Percentiles rank a stretch among this genome's conserved stretches.
Conservation (phyloP, 2,888 invertebrate genomes). For the Clusia tigrina region DNA sequence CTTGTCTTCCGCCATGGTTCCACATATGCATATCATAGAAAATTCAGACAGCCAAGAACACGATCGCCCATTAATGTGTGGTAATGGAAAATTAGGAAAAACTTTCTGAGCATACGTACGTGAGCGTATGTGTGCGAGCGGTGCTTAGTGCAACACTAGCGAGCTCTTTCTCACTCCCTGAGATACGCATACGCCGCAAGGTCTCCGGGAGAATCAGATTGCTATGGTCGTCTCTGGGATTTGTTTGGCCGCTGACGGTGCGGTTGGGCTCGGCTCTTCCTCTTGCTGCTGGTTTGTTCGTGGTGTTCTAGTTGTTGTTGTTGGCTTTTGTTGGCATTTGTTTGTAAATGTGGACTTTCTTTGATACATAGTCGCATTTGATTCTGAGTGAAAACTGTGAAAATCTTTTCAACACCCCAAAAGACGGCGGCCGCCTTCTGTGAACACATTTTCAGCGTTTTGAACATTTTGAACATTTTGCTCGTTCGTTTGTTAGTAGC, state of each 20-base stretch:
- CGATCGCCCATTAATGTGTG: slow-evolving; percentile 6
- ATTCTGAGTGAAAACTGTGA: slow-evolving; percentile 29
- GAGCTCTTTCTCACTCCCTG: background rate
- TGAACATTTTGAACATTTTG: too few relatives aligned
- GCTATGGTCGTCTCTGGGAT: slow-evolving; percentile 8
- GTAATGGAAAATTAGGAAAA: background rate
- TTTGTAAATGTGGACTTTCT: too few relatives aligned
- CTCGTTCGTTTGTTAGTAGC: slow-evolving; percentile 7
- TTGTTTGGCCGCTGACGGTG: background rate
- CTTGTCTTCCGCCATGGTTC: too few relatives aligned
- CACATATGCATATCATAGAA: background rate
- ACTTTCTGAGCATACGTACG: background rate
- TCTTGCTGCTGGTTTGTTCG: background rate
- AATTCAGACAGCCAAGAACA: slow-evolving; percentile 3
- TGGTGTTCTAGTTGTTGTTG: too few relatives aligned
- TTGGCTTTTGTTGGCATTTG: too few relatives aligned
- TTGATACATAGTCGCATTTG: slow-evolving; percentile 21
- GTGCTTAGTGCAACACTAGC: too few relatives aligned
- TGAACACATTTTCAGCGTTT: slow-evolving; percentile 18
- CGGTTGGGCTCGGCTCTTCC: background rate
- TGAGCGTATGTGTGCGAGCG: background rate
- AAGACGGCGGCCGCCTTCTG: slow-evolving; percentile 18
- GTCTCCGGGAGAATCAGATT: slow-evolving; percentile 8
- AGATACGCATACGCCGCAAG: background rate
- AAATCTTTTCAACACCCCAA: slow-evolving; percentile 21